These are phyloP conservation scores for Cariama cristata DNA, from an alignment of 2,113 vertebrate species.

Conservation along the genomic window DNA sequence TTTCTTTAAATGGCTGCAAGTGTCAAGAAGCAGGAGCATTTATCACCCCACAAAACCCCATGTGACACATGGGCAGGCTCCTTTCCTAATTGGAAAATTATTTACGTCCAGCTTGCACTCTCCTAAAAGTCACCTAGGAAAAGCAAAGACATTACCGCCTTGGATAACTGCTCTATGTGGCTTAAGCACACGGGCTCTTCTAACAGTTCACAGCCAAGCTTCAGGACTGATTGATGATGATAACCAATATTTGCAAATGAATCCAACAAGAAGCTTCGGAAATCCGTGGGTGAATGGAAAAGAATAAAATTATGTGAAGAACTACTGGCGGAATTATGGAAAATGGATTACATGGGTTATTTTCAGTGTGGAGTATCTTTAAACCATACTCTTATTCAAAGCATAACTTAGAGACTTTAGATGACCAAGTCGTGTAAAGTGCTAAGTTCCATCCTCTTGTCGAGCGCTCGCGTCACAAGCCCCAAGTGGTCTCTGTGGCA, in stretches of 20 bases:
- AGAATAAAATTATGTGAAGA: neutral
- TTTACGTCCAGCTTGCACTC: neutral
- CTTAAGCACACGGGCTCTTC: neutral
- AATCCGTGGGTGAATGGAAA: fast-evolving
- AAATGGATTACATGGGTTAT: neutral
- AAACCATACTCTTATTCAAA: fast-evolving
- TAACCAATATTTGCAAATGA: fast-evolving
- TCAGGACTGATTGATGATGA: fast-evolving
- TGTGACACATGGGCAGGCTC: fast-evolving
- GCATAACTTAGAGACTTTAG: fast-evolving
- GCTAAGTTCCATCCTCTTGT: neutral
- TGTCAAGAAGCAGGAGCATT: neutral
- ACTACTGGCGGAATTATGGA: fast-evolving
- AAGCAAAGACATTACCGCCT: neutral
- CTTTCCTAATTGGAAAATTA: neutral
- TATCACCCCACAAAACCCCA: neutral
- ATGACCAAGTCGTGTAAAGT: fast-evolving
- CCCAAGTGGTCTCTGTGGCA: neutral
- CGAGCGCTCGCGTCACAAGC: fast-evolving
- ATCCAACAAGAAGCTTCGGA: neutral
- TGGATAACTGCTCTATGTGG: neutral
- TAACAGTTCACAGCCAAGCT: neutral
- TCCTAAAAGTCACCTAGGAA: neutral
- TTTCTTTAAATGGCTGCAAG: neutral
- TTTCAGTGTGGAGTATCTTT: fast-evolving